phyloP scores from a whole-genome alignment of 2,797 vertebrate species.

The Tinamus major region DNA sequence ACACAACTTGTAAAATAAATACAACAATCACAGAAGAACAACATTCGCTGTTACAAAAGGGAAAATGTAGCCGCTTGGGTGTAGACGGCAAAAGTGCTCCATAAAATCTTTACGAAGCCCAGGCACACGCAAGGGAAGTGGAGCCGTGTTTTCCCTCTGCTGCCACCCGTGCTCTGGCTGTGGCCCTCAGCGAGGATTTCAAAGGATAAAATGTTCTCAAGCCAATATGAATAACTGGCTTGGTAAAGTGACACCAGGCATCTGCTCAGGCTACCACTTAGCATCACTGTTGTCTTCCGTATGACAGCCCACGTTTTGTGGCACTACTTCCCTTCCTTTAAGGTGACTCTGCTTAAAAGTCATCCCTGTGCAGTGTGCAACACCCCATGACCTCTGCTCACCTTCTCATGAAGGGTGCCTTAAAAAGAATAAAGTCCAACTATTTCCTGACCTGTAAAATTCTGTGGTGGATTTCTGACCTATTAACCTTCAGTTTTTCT shows the following conservation, averaged over 20 bases:
- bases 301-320: not conserved
- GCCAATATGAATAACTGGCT: rapidly evolving
- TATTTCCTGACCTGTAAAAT: conserved; percentile 49
- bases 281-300: rapidly evolving
- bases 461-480: conserved; percentile 62
- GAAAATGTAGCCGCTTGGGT: not conserved
- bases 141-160: rapidly evolving
- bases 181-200: not conserved
- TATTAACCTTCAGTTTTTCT: conserved; percentile 48
- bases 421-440: conserved; percentile 41
- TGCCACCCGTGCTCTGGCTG: rapidly evolving
- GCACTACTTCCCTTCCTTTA: not conserved
- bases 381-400: not conserved
- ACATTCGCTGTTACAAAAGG: conserved; percentile 30
- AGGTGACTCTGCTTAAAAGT: not conserved
- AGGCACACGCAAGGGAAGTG: not conserved
- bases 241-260: not conserved
- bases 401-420: conserved; percentile 6
- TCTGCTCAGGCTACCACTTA: rapidly evolving
- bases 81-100: not conserved
- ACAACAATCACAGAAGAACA: conserved; percentile 70
- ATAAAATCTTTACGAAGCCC: not conserved
- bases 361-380: not conserved
- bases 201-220: not conserved
- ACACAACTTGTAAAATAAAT: conserved; percentile 78